These are phyloP conservation scores for Scolopax rusticola DNA, from an alignment of 2,797 vertebrate genomes.

Conservation along the genomic window DNA sequence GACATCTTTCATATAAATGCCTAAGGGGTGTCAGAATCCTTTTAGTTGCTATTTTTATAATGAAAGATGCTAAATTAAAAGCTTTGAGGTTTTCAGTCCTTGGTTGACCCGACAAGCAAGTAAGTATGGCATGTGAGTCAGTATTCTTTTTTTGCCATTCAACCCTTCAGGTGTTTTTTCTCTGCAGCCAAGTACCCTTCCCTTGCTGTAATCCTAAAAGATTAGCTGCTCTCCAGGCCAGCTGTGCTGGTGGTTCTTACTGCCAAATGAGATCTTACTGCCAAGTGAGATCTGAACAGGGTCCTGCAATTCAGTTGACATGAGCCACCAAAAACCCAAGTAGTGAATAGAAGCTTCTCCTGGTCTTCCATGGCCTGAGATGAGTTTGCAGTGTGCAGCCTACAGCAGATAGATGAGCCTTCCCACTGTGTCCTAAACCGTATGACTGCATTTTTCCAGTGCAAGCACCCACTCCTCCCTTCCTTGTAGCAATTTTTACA, in stretches of 20 bases:
- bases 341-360: background rate
- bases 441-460: background rate
- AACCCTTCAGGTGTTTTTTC: background rate
- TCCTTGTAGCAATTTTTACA: background rate
- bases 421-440: background rate
- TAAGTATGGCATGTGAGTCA: background rate
- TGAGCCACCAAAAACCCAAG: background rate
- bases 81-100: background rate
- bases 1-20: background rate
- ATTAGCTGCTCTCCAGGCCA: background rate
- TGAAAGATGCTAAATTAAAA: background rate
- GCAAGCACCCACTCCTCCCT: background rate
- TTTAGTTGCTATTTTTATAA: background rate
- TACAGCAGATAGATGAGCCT: background rate
- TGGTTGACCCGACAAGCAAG: background rate
- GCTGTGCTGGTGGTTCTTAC: background rate
- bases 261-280: background rate
- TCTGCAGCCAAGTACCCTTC: background rate
- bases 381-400: background rate
- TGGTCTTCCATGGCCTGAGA: background rate
- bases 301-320: background rate
- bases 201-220: background rate
- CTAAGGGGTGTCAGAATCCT: background rate
- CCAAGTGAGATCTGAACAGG: background rate
- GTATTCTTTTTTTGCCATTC: background rate